Evolutionary conservation across 2,797 vertebrate genomes (phyloP).

Genomic region (Lutjanus argentimaculatus): DNA sequence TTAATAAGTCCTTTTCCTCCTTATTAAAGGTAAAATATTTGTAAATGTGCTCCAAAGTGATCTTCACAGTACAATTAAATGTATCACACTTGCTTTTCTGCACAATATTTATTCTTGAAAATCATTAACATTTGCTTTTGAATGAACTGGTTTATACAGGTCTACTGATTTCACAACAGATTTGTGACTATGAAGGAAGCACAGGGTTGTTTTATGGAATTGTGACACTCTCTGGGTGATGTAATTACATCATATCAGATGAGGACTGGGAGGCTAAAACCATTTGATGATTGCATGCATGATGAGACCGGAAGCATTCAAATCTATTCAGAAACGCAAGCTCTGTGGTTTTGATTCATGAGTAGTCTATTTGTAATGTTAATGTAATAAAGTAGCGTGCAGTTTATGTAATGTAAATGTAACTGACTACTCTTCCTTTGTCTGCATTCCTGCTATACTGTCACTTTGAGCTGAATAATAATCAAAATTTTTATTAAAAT

Average conservation of each 20-base stretch:
- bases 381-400: not conserved
- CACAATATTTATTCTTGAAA: not conserved
- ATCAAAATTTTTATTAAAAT: no score
- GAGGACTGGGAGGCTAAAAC: conserved; percentile 9
- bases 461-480: no score
- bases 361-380: no score
- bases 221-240: conserved; percentile 7
- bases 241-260: conserved; percentile 16
- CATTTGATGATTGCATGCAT: conserved; percentile 15
- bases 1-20: not conserved
- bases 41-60: not conserved
- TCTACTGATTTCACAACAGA: not conserved
- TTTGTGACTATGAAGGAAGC: not conserved
- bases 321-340: not conserved
- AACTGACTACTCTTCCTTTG: not conserved
- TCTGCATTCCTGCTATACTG: not conserved
- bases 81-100: not conserved
- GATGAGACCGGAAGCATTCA: not conserved
- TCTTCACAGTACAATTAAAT: not conserved
- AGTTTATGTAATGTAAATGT: not conserved
- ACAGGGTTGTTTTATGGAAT: not conserved
- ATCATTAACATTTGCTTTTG: not conserved
- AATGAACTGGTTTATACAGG: not conserved
- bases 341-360: not conserved
- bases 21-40: not conserved